Evolutionary conservation across 2,113 vertebrate genomes (phyloP), one percentile per base, ranked within the genome.

Genomic region (Melozone crissalis): DNA sequence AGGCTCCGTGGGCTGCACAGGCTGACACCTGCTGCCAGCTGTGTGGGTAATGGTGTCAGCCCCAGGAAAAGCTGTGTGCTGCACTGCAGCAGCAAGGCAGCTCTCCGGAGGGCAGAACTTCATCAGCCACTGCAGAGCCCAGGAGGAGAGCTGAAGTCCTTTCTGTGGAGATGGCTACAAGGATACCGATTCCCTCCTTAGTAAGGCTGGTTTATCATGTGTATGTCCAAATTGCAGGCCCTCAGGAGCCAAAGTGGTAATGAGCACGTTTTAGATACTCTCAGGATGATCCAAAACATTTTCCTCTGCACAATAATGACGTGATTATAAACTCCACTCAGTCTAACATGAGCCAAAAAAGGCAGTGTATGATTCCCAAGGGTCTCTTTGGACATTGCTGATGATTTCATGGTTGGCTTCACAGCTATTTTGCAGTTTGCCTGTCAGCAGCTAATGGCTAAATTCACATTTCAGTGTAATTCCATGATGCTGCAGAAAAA

Each of bases 401-500:
- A 54, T 30, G 65, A 80, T 71, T 71, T 80, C 63, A 67, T 39
- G 66, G 84, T 67, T 92, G 47, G 67, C 85, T 66, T 90, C 78
- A 74, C 67, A 94, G 93, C 75, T 84, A 43, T 47, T 78, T 27
- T 93, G 90, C 66, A 73, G 69, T 73, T 90, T 92, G 69, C 62
- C 73, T 3, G 1, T 91, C 77, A 89, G 88, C 67, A 92, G 75
- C 94, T 67, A 89, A 85, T 59, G 72, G 81, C 92, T 93, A 63
- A 87, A 92, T 75, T 92, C 84, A 67, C 61, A 57, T 82, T 92
- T 94, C 84, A 84, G 43, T 55, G 46, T 88, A 78, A 81, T 75
- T 80, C 82, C 41, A 28, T 19, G 35, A 63, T 61, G 87, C 85
- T 84, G 90, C 65, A 95, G 77, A 58, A 49, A 13, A 84, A 75